phyloP scores from a whole-genome alignment of 2,888 invertebrate species.

The Tolmerus cingulatus region DNA sequence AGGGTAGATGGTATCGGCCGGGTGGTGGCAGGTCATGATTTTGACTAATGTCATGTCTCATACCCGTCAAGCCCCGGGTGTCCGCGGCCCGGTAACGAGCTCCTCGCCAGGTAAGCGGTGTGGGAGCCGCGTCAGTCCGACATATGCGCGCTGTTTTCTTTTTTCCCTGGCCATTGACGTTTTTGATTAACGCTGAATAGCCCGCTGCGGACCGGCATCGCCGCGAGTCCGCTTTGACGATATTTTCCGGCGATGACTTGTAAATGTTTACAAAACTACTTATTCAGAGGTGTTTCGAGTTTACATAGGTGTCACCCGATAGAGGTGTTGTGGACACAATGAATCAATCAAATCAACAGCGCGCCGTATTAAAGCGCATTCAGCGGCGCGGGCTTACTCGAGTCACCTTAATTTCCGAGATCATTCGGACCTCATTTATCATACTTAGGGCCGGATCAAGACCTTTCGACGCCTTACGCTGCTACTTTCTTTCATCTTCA shows the following conservation, averaged over 20 bases:
- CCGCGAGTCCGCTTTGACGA: not conserved
- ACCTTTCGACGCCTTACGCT: conserved; percentile 9
- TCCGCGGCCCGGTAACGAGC: not conserved
- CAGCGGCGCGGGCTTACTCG: not conserved
- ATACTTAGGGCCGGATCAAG: conserved; percentile 7
- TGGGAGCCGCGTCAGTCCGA: not conserved
- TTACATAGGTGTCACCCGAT: conserved; percentile 27
- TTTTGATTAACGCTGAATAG: conserved; percentile 21
- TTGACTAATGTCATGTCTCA: conserved; percentile 35
- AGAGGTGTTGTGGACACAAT: conserved; percentile 11
- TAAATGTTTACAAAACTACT: conserved; percentile 20
- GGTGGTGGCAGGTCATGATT: conserved; percentile 34
- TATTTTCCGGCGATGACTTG: conserved; percentile 31
- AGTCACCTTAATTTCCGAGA: not conserved
- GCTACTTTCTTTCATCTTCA: conserved; percentile 10
- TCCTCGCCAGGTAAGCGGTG: not conserved
- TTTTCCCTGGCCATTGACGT: not conserved
- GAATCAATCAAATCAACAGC: conserved; percentile 33
- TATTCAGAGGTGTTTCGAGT: conserved; percentile 15
- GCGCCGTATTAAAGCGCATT: conserved; percentile 6
- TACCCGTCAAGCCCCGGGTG: not conserved
- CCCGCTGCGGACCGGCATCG: not conserved
- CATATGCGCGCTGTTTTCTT: conserved; percentile 14
- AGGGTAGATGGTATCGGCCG: conserved; percentile 30
- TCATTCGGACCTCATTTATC: conserved; percentile 14